Evolutionary conservation across 1,140 invertebrate genomes (phyloP).

Genomic region (Palaemon carinicauda): DNA sequence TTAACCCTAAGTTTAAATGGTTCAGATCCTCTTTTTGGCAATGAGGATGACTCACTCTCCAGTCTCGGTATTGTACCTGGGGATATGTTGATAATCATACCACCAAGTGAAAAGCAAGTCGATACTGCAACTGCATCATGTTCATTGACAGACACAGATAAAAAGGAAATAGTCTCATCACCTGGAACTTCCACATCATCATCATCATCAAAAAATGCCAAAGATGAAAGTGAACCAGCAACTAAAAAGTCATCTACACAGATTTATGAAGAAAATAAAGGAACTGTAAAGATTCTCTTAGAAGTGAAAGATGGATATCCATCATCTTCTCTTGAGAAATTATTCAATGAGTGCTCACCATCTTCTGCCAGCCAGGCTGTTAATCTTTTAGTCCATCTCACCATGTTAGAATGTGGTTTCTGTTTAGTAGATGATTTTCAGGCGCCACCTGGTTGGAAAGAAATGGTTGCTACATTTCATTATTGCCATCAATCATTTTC

Average conservation of each 20-base stretch:
- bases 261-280: not conserved
- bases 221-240: too few relatives aligned
- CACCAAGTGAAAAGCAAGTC: not conserved
- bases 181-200: too few relatives aligned
- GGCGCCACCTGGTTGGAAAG: conserved; percentile 42
- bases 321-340: not conserved
- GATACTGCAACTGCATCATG: not conserved
- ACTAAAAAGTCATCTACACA: too few relatives aligned
- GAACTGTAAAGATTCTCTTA: not conserved
- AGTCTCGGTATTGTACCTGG: conserved; percentile 19
- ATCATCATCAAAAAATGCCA: too few relatives aligned
- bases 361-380: conserved; percentile 30
- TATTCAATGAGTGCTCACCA: conserved; percentile 30
- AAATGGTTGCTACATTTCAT: conserved; percentile 45
- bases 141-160: too few relatives aligned
- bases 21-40: not conserved
- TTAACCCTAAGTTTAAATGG: conserved; percentile 34
- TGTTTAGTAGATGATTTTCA: not conserved
- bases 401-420: conserved; percentile 55
- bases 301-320: conserved; percentile 23
- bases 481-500: conserved; percentile 28
- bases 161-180: too few relatives aligned
- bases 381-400: conserved; percentile 53
- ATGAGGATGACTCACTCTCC: not conserved
- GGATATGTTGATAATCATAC: conserved; percentile 17